Percentiles rank a stretch among this genome's conserved stretches.
Evolutionary conservation across 2,113 vertebrate species (phyloP).

Genomic region (Notothenia coriiceps): DNA sequence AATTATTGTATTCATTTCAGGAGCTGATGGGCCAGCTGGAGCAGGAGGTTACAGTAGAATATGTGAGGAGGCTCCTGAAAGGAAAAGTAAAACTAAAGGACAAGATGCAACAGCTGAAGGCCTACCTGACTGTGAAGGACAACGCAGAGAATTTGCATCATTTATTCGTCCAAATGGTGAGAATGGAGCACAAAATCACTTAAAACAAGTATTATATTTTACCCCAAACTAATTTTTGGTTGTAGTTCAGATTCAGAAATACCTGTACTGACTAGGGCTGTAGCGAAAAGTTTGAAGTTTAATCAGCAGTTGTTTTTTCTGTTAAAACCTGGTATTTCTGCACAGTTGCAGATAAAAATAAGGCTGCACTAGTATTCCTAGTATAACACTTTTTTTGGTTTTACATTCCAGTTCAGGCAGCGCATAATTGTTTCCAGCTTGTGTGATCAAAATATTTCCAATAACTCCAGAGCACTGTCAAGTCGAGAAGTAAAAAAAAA

Average conservation of each 20-base stretch:
- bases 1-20: slow-evolving; percentile 67
- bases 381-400: not conserved
- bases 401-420: no score
- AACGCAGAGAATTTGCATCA: slow-evolving; percentile 76
- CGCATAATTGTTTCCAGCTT: no score
- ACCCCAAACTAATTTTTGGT: no score
- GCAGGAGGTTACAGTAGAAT: slow-evolving; percentile 85
- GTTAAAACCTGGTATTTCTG: no score
- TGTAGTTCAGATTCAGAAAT: not conserved
- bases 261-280: not conserved
- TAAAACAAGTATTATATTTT: not conserved
- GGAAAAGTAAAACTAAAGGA: slow-evolving; percentile 84
- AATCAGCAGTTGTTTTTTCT: no score
- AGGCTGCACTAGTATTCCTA: no score
- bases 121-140: slow-evolving; percentile 70
- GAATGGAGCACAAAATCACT: slow-evolving; percentile 28
- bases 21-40: slow-evolving; percentile 80
- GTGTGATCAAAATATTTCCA: no score
- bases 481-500: no score
- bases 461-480: no score
- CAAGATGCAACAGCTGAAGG: slow-evolving; percentile 75
- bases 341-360: no score
- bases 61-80: slow-evolving; percentile 87
- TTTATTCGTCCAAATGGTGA: slow-evolving; percentile 85
- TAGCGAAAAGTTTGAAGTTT: no score